Percentiles rank a stretch among this genome's conserved stretches.
Conservation (phyloP, 2,113 vertebrate species). For the Xenopus borealis region DNA sequence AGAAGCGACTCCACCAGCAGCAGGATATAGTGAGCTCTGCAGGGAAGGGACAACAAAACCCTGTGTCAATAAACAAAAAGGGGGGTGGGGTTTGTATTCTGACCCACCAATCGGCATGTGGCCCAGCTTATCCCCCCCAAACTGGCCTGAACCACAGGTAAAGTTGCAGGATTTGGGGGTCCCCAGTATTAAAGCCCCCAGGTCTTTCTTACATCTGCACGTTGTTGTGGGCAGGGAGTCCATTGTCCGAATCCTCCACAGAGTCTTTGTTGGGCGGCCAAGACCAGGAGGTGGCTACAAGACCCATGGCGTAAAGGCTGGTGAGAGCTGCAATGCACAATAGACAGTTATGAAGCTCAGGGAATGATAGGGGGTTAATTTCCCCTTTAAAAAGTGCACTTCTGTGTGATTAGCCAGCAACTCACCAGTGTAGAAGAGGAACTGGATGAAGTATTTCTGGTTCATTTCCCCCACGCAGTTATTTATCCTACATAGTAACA, state of each 20-base stretch:
- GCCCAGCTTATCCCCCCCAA: too few species aligned
- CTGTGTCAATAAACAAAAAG: not conserved
- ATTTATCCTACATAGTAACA: too few species aligned
- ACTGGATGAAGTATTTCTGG: conserved; percentile 85
- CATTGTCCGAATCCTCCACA: conserved; percentile 54
- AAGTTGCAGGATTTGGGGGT: too few species aligned
- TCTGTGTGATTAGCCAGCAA: not conserved
- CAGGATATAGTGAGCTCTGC: conserved; percentile 74
- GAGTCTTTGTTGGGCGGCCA: conserved; percentile 62
- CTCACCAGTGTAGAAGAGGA: conserved; percentile 81
- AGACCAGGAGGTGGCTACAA: conserved; percentile 73
- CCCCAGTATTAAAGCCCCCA: too few species aligned
- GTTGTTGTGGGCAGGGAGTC: conserved; percentile 55
- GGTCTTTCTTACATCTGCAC: conserved; percentile 52
- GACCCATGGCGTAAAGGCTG: conserved; percentile 71
- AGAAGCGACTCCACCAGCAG: conserved; percentile 76
- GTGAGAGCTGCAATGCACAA: conserved; percentile 61
- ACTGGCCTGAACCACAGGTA: too few species aligned
- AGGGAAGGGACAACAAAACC: not conserved
- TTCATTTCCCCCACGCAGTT: conserved; percentile 79
- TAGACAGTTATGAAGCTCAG: not conserved
- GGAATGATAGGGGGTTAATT: not conserved
- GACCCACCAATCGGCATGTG: too few species aligned
- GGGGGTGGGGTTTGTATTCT: too few species aligned
- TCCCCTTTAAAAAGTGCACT: too few species aligned